These are phyloP conservation scores for Eulemur rufifrons DNA, from an alignment of 2,113 vertebrate species.

Conservation along the genomic window DNA sequence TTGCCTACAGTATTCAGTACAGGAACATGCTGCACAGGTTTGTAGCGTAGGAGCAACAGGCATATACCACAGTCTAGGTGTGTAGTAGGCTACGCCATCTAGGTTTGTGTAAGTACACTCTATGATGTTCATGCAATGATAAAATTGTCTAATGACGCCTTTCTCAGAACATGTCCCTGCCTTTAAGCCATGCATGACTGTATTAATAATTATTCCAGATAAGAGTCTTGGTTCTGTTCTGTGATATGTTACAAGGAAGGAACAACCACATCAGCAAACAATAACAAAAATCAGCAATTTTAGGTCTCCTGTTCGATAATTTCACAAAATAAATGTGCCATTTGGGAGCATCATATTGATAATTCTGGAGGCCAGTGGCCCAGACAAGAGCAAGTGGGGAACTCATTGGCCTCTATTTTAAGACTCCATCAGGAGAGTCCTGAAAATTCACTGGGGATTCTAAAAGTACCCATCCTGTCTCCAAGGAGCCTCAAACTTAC, in stretches of 20 bases:
- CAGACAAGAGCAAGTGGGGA: neutral
- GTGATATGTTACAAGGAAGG: neutral
- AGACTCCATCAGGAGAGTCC: neutral
- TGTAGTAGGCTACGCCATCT: neutral
- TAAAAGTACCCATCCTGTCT: neutral
- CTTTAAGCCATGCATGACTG: neutral
- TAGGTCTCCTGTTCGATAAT: neutral
- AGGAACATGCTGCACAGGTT: neutral
- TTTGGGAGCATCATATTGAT: neutral
- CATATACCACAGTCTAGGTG: neutral
- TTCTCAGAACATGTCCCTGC: neutral
- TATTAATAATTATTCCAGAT: neutral
- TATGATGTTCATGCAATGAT: neutral
- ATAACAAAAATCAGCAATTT: neutral
- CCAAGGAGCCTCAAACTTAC: neutral
- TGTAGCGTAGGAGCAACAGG: neutral
- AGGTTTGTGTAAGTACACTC: neutral
- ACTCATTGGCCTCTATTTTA: neutral
- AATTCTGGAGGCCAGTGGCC: neutral
- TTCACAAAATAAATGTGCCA: neutral
- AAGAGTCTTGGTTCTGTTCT: neutral
- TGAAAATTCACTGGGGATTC: neutral
- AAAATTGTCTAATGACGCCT: neutral
- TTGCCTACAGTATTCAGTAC: neutral
- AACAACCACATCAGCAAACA: neutral